Percentiles rank a stretch among this genome's conserved stretches.
Conservation (phyloP, 64 coral and sea anemone genomes). For the Pocillopora verrucosa region DNA sequence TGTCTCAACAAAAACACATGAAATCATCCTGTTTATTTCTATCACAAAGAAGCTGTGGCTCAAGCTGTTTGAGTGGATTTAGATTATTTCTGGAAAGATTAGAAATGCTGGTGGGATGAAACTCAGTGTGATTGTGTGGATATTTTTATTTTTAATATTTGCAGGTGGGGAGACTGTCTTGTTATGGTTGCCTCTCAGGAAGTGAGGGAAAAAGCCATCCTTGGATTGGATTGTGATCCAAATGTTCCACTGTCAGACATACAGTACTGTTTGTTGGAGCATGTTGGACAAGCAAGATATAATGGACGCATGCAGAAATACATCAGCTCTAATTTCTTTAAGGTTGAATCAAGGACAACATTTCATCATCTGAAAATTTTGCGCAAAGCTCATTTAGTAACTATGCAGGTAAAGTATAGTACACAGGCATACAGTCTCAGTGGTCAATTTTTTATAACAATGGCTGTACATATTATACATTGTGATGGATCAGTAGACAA, state of each 20-base stretch:
- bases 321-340: slow-evolving; percentile 45
- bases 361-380: slow-evolving; percentile 75
- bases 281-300: slow-evolving; percentile 74
- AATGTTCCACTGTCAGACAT: slow-evolving; percentile 50
- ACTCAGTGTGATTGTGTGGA: too few species aligned
- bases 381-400: slow-evolving; percentile 44
- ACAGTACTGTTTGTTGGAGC: slow-evolving; percentile 80
- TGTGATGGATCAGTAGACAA: too few species aligned
- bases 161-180: slow-evolving; percentile 77
- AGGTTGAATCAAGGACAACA: slow-evolving; percentile 55
- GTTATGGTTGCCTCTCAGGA: slow-evolving; percentile 91
- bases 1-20: too few species aligned
- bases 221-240: slow-evolving; percentile 60
- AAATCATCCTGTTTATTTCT: too few species aligned
- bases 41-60: too few species aligned
- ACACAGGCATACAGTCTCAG: too few species aligned
- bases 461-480: too few species aligned
- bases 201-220: slow-evolving; percentile 56
- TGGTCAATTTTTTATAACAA: too few species aligned
- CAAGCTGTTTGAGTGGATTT: too few species aligned
- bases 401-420: slow-evolving; percentile 56
- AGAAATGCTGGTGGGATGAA: too few species aligned
- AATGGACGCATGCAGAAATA: slow-evolving; percentile 68
- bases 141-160: not conserved
- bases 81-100: too few species aligned